Evolutionary conservation across 2,113 vertebrate species (phyloP), one percentile per base, ranked within the genome.

Genomic region (Lepus americanus): DNA sequence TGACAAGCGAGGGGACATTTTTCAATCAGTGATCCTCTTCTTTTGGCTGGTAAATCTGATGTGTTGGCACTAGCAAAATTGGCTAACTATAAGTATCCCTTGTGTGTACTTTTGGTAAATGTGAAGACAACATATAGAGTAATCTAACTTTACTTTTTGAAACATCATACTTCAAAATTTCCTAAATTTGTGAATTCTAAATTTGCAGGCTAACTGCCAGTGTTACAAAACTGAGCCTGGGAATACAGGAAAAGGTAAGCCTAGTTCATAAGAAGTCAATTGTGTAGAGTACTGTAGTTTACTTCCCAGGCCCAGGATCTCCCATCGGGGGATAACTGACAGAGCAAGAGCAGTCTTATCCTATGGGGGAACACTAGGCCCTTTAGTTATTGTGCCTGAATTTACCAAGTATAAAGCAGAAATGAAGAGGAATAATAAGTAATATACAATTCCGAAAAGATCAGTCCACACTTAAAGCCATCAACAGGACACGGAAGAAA

Each of bases 171-270:
- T 66, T 79, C 92, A 36, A n/a, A 79, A 74, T 92, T 95, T 90
- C 82, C 89, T 92, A 92, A 94, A 80, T 87, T 59, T 79, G 22
- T 79, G 74, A 94, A 49, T 87, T 82, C n/a, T 82, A 94, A 81
- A 64, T 87, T 84, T 97, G 31, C 4, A 79, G 33, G 89, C 61
- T 39, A 92, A 14, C 27, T 90, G 51, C 39, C 27, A 83, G 11
- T 92, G 72, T 89, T 94, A 90, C 73, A 92, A 87, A 92, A 92
- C 59, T 20, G 16, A 80, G 49, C 83, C 39, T 12, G 36, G 59
- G 22, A 44, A 51, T 92, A 22, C 3, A 69, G 82, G 77, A 82
- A 79, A 92, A 94, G 66, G 23, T 59, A 89, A 92, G 66, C 13
- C 51, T 83, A 23, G 29, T 73, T 90, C 77, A 10, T 66, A 69